These are phyloP conservation scores for Mustelus asterias DNA, from an alignment of 2,113 vertebrate species.

Conservation along the genomic window DNA sequence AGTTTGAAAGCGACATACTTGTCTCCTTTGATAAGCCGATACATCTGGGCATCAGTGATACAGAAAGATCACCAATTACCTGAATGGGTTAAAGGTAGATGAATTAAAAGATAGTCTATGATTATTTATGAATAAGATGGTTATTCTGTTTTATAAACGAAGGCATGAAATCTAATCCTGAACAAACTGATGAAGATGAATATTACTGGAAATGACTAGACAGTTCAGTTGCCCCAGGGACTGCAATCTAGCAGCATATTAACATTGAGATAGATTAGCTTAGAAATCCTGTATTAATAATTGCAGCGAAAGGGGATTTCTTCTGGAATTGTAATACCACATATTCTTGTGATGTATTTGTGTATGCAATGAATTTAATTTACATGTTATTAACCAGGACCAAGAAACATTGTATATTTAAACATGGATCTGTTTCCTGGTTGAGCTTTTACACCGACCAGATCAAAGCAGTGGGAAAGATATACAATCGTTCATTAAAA, in stretches of 20 bases:
- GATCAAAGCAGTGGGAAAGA: background rate
- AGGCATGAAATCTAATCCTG: background rate
- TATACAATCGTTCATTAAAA: background rate
- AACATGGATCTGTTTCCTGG: background rate
- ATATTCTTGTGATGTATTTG: background rate
- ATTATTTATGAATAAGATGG: background rate
- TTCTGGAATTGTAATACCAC: background rate
- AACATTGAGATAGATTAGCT: conserved; percentile 14
- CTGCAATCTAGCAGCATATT: background rate
- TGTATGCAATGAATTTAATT: background rate
- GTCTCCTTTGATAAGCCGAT: background rate
- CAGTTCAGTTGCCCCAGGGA: background rate
- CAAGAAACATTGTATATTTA: background rate
- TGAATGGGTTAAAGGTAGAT: background rate
- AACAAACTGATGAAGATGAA: background rate
- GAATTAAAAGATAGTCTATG: background rate
- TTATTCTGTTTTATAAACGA: background rate
- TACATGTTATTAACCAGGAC: background rate
- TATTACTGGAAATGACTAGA: background rate
- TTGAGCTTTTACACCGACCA: background rate
- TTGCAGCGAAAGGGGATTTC: background rate
- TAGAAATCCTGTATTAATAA: background rate
- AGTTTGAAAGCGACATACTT: background rate
- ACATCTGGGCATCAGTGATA: background rate
- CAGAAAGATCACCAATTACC: background rate